Evolutionary conservation across 2,888 invertebrate species (phyloP), one percentile per base, ranked within the genome.

Genomic region (Prenolepis imparis): DNA sequence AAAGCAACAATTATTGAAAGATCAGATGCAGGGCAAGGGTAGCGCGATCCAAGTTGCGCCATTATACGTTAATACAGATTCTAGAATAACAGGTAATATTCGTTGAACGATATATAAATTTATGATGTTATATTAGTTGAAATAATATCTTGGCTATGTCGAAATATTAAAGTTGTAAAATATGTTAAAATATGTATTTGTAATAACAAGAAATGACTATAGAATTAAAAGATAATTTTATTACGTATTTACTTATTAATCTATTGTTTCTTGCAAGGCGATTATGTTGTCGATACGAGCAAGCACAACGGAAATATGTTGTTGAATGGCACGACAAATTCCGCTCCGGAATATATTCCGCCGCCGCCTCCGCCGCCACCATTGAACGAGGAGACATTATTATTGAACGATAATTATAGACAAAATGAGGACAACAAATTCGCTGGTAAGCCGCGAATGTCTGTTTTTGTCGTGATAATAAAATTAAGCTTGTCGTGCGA

Each of bases 31-130:
- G 72, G 94, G 94, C 36, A 94, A 93, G 72, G 90, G 90, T 4
- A 90, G 91, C 57, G 86, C 91, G 67, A 89, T 92, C 68, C 93
- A 93, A 75, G 83, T 84, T 41, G 85, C 96, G 0, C 97, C 97
- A 0, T 93, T 97, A 12, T 97, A 97, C 91, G 97, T 97, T 48
- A 97, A 97, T 91, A 97, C 97, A 0, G 95, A 96, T 83, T 94
- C 94, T 2, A 87, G 90, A 28, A 61, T 61, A 9, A 70, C 81
- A 84, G 90, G 90, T 90, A 78, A 77, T 67, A 55, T 68, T 59
- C 2, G 57, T 68, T 64, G 21, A 3, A 28, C 28, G n/a, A 32
- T 32, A 6, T 28, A 41, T 57, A 9, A 59, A 21, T 28, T 44
- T 8, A 41, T n/a, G 0, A 32, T n/a, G 4, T 57, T 11, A 18